Conservation (phyloP, 1,140 invertebrate genomes). For the Megathymus violae region DNA sequence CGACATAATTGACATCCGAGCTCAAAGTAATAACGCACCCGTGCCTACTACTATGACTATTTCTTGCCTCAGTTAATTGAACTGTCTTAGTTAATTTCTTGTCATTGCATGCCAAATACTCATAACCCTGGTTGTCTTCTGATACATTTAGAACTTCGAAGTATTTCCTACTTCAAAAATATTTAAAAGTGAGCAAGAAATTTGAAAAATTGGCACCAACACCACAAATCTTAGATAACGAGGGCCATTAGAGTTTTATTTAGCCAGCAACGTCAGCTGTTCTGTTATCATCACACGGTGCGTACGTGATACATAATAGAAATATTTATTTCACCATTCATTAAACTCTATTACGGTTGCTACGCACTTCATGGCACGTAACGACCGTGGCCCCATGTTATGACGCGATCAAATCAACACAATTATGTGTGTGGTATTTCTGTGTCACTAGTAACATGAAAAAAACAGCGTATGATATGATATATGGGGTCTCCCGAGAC, state of each 20-base stretch:
- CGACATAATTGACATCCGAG: neutral
- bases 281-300: constrained; percentile 11
- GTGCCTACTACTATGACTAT: neutral
- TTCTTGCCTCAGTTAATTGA: neutral
- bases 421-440: neutral
- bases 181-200: neutral
- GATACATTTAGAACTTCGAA: neutral
- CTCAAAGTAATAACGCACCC: neutral
- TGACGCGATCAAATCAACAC: constrained; percentile 10
- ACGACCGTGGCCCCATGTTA: constrained; percentile 13
- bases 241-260: constrained; percentile 20
- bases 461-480: neutral
- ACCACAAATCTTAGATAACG: constrained; percentile 26
- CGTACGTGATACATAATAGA: constrained; percentile 13
- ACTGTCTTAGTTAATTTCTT: neutral
- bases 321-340: constrained; percentile 18
- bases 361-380: constrained; percentile 15
- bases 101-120: neutral
- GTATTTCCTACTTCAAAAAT: neutral
- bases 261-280: constrained; percentile 13
- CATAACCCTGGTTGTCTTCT: neutral
- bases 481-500: too few relatives aligned
- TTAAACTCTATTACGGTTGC: constrained; percentile 24
- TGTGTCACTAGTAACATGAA: too few relatives aligned
- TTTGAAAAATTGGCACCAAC: constrained; percentile 18